phyloP scores from a whole-genome alignment of 23 tunicate genomes.

The Trididemnum clinides region DNA sequence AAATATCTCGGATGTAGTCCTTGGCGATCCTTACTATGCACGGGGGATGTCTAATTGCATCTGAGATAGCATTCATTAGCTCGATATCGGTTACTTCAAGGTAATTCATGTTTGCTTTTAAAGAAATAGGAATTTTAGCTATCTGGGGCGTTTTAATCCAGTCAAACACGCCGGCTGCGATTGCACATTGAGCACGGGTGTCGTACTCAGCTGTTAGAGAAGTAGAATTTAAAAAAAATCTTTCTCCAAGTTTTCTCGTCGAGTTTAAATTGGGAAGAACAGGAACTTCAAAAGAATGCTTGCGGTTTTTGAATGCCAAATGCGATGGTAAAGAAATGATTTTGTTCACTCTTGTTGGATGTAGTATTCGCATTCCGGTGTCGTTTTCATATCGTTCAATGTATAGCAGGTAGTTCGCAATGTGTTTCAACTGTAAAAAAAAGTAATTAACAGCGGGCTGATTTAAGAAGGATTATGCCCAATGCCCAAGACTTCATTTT shows the following conservation, averaged over 20 bases:
- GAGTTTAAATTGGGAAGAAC: not conserved
- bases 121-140: not conserved
- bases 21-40: slow-evolving; percentile 9
- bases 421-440: too few species aligned
- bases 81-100: not conserved
- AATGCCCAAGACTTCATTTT: too few species aligned
- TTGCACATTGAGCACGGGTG: not conserved
- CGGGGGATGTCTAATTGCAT: not conserved
- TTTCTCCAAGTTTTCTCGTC: not conserved
- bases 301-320: not conserved
- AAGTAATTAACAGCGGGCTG: too few species aligned
- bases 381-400: not conserved
- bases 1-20: not conserved
- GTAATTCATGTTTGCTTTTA: not conserved
- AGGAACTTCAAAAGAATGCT: not conserved
- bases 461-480: too few species aligned
- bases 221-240: not conserved
- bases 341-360: not conserved
- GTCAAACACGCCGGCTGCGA: not conserved
- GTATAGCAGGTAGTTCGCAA: too few species aligned
- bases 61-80: not conserved
- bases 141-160: not conserved
- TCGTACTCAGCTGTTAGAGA: not conserved
- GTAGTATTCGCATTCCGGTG: not conserved
- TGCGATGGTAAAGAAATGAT: not conserved